Conservation (phyloP, 2,113 vertebrate species). For the Triplophysa rosa region DNA sequence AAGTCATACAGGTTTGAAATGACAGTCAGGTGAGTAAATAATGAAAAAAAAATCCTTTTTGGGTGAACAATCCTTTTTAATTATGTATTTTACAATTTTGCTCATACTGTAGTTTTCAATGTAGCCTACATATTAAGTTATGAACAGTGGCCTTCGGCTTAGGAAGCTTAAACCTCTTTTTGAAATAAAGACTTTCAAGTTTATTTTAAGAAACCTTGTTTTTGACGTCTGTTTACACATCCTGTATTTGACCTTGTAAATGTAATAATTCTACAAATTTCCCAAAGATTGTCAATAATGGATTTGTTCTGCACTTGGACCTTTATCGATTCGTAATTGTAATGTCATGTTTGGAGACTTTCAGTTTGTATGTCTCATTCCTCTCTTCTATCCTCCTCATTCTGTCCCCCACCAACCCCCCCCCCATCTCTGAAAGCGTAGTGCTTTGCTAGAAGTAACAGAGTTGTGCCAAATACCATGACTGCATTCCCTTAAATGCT, state of each 20-base stretch:
- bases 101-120: slow-evolving; percentile 60
- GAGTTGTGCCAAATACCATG: slow-evolving; percentile 64
- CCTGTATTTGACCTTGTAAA: not conserved
- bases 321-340: not conserved
- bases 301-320: not conserved
- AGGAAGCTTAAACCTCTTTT: not conserved
- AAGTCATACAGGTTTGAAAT: too few species aligned
- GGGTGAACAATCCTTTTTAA: not conserved
- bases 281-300: not conserved
- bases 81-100: not conserved
- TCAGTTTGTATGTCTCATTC: not conserved
- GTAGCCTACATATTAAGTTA: slow-evolving; percentile 87
- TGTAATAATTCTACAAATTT: not conserved
- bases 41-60: too few species aligned
- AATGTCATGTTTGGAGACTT: not conserved
- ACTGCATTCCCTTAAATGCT: slow-evolving; percentile 56
- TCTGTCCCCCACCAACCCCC: not conserved
- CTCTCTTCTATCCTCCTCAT: slow-evolving; percentile 42
- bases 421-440: slow-evolving; percentile 38
- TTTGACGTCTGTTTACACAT: not conserved
- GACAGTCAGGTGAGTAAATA: too few species aligned
- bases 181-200: not conserved
- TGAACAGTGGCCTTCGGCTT: slow-evolving; percentile 43
- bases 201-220: not conserved
- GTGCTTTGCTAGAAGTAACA: slow-evolving; percentile 66